Evolutionary conservation across 64 coral and sea anemone species (phyloP).

Genomic region (Montipora foliosa): DNA sequence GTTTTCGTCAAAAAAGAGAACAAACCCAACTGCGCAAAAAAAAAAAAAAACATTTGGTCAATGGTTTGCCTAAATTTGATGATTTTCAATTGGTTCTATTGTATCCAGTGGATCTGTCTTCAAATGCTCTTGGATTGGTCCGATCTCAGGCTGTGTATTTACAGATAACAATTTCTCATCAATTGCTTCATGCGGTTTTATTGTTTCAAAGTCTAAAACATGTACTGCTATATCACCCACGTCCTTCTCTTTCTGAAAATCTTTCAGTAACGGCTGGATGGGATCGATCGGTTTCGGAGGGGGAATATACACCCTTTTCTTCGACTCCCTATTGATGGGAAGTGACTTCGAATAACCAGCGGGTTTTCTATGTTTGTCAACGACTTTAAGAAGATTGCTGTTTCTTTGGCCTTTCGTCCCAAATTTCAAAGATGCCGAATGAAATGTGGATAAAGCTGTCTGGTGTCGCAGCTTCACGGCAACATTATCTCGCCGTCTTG

Average conservation of each 20-base stretch:
- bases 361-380: background rate
- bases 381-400: background rate
- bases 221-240: conserved; percentile 64
- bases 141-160: conserved; percentile 41
- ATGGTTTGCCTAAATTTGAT: background rate
- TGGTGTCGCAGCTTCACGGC: background rate
- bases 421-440: background rate
- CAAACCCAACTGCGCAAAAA: too few relatives aligned
- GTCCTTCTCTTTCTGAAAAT: conserved; percentile 50
- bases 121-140: conserved; percentile 64
- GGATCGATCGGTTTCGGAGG: conserved; percentile 44
- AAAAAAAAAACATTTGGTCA: background rate
- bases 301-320: conserved; percentile 51
- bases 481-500: background rate
- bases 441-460: background rate
- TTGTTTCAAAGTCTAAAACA: conserved; percentile 47
- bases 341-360: background rate
- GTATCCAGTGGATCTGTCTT: background rate
- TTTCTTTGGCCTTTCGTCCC: background rate
- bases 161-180: conserved; percentile 60
- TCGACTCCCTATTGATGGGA: background rate
- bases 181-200: conserved; percentile 66
- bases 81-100: conserved; percentile 24
- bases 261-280: conserved; percentile 29
- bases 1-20: too few relatives aligned